These are phyloP conservation scores for Discoglossus pictus DNA, from an alignment of 2,797 vertebrate species.

Conservation along the genomic window DNA sequence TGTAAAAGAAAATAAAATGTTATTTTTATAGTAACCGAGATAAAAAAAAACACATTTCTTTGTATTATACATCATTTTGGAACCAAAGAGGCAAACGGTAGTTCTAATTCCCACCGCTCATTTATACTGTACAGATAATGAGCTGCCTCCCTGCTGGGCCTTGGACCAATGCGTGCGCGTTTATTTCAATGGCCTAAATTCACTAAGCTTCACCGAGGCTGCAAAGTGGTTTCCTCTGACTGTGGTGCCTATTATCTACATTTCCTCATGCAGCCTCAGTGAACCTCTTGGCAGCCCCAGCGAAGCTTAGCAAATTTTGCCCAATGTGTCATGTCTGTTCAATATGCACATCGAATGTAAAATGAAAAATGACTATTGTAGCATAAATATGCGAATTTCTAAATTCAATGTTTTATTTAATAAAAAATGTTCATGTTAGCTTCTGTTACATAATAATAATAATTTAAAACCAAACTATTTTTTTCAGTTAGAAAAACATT, in stretches of 20 bases:
- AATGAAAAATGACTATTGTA: slow-evolving; percentile 66
- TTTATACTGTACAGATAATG: slow-evolving; percentile 69
- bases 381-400: slow-evolving; percentile 75
- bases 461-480: slow-evolving; percentile 93
- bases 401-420: slow-evolving; percentile 91
- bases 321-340: slow-evolving; percentile 87
- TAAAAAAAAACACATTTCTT: slow-evolving; percentile 74
- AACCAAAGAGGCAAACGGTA: slow-evolving; percentile 99
- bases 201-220: too few relatives aligned
- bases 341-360: slow-evolving; percentile 82
- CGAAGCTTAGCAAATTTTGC: too few relatives aligned
- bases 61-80: slow-evolving; percentile 97
- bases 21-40: slow-evolving; percentile 98
- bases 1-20: slow-evolving; percentile 81
- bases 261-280: too few relatives aligned
- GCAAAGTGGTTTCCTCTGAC: too few relatives aligned
- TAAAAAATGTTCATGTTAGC: slow-evolving; percentile 92
- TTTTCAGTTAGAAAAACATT: slow-evolving; percentile 77
- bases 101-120: slow-evolving; percentile 81
- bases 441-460: slow-evolving; percentile 86
- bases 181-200: too few relatives aligned
- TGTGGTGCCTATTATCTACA: too few relatives aligned
- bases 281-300: too few relatives aligned
- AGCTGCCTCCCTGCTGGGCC: slow-evolving; percentile 82
- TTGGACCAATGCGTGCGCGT: slow-evolving; percentile 87